These are phyloP conservation scores for Plusia festucae DNA, from an alignment of 2,888 invertebrate genomes.

Conservation along the genomic window DNA sequence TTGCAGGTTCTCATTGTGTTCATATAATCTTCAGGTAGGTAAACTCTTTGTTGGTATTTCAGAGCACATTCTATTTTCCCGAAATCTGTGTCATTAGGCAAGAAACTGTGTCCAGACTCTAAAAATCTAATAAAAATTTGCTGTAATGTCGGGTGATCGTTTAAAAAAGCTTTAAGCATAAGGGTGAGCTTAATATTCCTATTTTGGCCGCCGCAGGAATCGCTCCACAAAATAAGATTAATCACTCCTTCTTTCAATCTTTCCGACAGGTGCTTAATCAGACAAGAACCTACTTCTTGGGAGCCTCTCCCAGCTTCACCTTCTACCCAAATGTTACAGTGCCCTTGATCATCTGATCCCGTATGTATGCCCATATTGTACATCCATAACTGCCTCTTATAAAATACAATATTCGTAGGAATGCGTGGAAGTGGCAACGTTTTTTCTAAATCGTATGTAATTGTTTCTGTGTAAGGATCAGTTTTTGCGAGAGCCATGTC, in stretches of 20 bases:
- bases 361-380: constrained; percentile 38
- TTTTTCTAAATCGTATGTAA: constrained; percentile 33
- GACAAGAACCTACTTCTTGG: constrained; percentile 40
- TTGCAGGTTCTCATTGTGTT: too few species aligned
- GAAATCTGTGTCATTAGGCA: too few species aligned
- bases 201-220: constrained; percentile 40
- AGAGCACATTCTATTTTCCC: too few species aligned
- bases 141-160: constrained; percentile 20
- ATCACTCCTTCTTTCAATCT: constrained; percentile 24
- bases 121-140: too few species aligned
- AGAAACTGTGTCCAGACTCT: too few species aligned
- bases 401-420: constrained; percentile 39
- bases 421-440: constrained; percentile 33
- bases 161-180: constrained; percentile 38
- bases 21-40: too few species aligned
- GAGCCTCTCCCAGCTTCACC: constrained; percentile 43
- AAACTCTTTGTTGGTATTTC: too few species aligned
- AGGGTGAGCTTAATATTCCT: constrained; percentile 38
- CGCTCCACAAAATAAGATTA: constrained; percentile 29
- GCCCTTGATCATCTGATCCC: constrained; percentile 30
- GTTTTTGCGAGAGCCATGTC: constrained; percentile 26
- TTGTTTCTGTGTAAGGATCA: constrained; percentile 9
- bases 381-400: constrained; percentile 34
- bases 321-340: constrained; percentile 42
- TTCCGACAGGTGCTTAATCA: constrained; percentile 11